These are phyloP conservation scores for Peromyscus polionotus DNA, from an alignment of 2,113 vertebrate genomes.

Conservation along the genomic window DNA sequence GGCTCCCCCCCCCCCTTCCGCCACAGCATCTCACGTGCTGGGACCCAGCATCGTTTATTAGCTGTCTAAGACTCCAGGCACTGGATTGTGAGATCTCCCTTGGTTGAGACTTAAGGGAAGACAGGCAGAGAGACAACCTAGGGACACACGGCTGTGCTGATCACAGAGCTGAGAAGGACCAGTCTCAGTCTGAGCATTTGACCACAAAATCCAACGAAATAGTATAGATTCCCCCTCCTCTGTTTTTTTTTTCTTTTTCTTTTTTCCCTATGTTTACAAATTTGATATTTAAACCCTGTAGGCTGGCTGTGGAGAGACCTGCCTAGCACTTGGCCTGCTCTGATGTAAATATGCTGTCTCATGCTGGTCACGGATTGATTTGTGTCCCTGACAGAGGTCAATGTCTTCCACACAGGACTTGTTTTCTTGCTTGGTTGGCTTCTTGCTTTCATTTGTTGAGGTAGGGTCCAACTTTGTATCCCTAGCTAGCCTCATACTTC, in stretches of 20 bases:
- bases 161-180: too few relatives aligned
- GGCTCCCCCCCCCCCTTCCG: rapidly evolving
- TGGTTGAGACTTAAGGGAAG: not conserved
- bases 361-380: not conserved
- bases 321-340: not conserved
- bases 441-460: not conserved
- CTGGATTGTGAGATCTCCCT: not conserved
- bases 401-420: not conserved
- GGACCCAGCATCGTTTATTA: not conserved
- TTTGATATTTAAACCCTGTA: not conserved
- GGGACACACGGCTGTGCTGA: not conserved
- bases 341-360: not conserved
- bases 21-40: rapidly evolving
- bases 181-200: not conserved
- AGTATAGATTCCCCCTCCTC: not conserved
- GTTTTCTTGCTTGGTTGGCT: not conserved
- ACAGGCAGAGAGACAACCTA: not conserved
- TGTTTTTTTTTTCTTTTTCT: not conserved
- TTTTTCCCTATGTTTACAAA: not conserved
- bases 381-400: not conserved
- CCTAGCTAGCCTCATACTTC: not conserved
- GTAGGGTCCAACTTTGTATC: not conserved
- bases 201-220: not conserved
- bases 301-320: not conserved
- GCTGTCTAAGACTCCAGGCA: not conserved